Conservation (phyloP, 1,140 invertebrate genomes). For the Dinoponera quadriceps region DNA sequence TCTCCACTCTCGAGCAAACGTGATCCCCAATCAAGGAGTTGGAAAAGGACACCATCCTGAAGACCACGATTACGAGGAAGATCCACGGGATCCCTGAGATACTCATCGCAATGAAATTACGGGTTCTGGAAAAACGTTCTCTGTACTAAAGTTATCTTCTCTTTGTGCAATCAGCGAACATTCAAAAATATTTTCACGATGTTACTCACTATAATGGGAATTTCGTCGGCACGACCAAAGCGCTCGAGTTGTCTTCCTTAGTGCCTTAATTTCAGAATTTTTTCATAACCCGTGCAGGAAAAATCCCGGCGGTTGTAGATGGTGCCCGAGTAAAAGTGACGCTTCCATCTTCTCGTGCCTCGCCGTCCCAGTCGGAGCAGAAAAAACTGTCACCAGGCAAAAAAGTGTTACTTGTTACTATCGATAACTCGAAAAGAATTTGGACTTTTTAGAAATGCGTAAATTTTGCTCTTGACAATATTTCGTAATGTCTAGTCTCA, state of each 20-base stretch:
- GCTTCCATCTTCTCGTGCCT: slow-evolving; percentile 40
- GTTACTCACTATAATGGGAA: slow-evolving; percentile 6
- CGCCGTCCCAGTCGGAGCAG: slow-evolving; percentile 32
- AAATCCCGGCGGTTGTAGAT: neutral
- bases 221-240: neutral
- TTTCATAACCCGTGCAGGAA: neutral
- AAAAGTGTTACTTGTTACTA: slow-evolving; percentile 57
- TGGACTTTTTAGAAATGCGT: neutral
- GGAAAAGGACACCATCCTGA: slow-evolving; percentile 72
- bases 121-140: slow-evolving; percentile 5
- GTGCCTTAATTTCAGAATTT: neutral
- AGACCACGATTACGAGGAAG: slow-evolving; percentile 12
- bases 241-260: neutral
- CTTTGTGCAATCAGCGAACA: neutral
- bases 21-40: slow-evolving; percentile 80
- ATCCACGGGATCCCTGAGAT: slow-evolving; percentile 23
- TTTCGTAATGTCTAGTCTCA: neutral
- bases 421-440: slow-evolving; percentile 28
- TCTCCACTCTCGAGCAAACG: slow-evolving; percentile 82
- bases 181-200: neutral
- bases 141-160: neutral
- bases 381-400: slow-evolving; percentile 35
- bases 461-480: neutral
- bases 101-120: slow-evolving; percentile 56
- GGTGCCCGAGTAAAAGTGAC: slow-evolving; percentile 1